These are phyloP conservation scores for Wasmannia auropunctata DNA, from an alignment of 1,140 invertebrate species.

Conservation along the genomic window DNA sequence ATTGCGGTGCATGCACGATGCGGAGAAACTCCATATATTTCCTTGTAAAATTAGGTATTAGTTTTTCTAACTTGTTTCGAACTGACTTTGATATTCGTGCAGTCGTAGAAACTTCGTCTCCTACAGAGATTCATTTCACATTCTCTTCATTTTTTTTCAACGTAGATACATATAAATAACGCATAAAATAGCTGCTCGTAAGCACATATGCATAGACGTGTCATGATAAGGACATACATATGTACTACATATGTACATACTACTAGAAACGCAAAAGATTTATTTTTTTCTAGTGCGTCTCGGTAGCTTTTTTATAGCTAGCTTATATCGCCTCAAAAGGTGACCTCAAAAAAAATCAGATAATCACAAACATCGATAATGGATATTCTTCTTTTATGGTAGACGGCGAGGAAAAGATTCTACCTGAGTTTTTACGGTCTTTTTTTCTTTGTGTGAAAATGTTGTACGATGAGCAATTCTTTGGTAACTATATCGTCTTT, in stretches of 20 bases:
- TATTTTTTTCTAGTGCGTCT: conserved; percentile 10
- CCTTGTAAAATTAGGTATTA: conserved; percentile 6
- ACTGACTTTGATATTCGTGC: not conserved
- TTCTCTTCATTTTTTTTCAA: not conserved
- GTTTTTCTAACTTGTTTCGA: conserved; percentile 8
- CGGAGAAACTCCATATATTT: conserved; percentile 6
- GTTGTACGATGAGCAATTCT: not conserved
- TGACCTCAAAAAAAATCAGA: conserved; percentile 17
- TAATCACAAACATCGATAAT: conserved; percentile 7
- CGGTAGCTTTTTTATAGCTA: not conserved
- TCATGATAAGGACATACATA: conserved; percentile 43
- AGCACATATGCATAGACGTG: not conserved
- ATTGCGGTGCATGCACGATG: not conserved
- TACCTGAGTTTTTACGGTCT: not conserved
- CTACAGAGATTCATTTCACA: not conserved
- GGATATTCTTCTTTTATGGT: not conserved
- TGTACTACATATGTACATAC: conserved; percentile 30
- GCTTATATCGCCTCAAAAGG: not conserved
- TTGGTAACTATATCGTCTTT: not conserved
- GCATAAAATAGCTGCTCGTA: not conserved
- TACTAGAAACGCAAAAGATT: not conserved
- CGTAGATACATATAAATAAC: conserved; percentile 53
- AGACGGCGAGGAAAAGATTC: not conserved
- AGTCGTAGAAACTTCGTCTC: not conserved
- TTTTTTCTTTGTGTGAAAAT: not conserved